Evolutionary conservation across 2,888 invertebrate genomes (phyloP).

Genomic region (Spialia ferax): DNA sequence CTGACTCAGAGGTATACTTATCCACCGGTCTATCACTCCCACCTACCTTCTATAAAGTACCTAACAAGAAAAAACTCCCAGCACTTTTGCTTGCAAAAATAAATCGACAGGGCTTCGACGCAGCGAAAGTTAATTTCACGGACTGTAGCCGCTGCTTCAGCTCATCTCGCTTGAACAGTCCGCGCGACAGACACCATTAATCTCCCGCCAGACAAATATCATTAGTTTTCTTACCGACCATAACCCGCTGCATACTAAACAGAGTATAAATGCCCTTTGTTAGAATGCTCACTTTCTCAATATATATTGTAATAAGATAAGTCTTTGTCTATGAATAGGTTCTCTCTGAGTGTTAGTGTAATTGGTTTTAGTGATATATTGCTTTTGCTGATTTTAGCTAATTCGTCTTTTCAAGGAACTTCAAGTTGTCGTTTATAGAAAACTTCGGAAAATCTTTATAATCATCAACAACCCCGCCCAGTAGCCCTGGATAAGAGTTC

Average conservation of each 20-base stretch:
- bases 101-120: slow-evolving; percentile 43
- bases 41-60: not conserved
- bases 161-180: slow-evolving; percentile 79
- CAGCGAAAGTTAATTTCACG: slow-evolving; percentile 84
- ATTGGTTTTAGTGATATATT: not conserved
- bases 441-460: no score
- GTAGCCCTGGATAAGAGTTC: no score
- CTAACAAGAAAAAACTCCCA: not conserved
- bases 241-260: slow-evolving; percentile 43
- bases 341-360: not conserved
- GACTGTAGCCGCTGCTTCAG: slow-evolving; percentile 80
- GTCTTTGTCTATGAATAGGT: not conserved
- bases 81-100: slow-evolving; percentile 18
- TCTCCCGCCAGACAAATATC: slow-evolving; percentile 69
- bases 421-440: not conserved
- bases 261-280: slow-evolving; percentile 14
- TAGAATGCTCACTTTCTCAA: slow-evolving; percentile 14
- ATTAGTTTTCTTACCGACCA: slow-evolving; percentile 57
- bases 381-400: not conserved
- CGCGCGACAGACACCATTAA: slow-evolving; percentile 74
- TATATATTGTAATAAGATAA: slow-evolving; percentile 4
- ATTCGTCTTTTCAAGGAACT: not conserved
- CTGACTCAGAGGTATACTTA: not conserved
- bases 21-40: not conserved
- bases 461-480: no score